Percentiles rank a stretch among this genome's conserved stretches.
Evolutionary conservation across 2,797 vertebrate genomes (phyloP).

Genomic region (Taenioides sp.): DNA sequence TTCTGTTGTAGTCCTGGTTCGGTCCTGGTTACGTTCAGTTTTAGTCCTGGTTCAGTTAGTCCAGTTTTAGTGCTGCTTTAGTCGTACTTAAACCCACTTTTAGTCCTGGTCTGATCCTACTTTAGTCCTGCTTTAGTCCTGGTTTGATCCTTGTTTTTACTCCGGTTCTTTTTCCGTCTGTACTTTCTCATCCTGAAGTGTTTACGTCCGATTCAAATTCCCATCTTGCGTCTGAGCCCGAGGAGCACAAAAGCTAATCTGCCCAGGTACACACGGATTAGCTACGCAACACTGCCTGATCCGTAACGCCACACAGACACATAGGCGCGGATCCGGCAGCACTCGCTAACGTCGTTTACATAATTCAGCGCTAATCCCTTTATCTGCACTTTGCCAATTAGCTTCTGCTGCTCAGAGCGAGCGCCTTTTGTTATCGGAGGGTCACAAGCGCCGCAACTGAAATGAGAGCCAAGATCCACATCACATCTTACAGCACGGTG

Average conservation of each 20-base stretch:
- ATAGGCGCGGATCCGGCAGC: background rate
- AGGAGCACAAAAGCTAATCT: slow-evolving; percentile 11
- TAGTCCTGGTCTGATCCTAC: background rate
- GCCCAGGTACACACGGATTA: slow-evolving; percentile 12
- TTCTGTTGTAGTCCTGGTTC: background rate
- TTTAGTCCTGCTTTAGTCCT: background rate
- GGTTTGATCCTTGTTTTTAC: background rate
- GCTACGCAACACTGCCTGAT: background rate
- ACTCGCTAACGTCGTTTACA: slow-evolving; percentile 2
- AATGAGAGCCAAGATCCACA: background rate
- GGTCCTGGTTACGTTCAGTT: background rate
- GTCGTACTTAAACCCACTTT: background rate
- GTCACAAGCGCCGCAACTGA: slow-evolving; percentile 6
- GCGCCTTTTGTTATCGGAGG: slow-evolving; percentile 11
- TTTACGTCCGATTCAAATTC: background rate
- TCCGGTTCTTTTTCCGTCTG: background rate
- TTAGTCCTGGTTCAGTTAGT: background rate
- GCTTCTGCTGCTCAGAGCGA: background rate
- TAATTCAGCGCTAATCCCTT: slow-evolving; percentile 15
- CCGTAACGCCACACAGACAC: too few relatives aligned
- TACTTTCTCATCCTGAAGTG: background rate
- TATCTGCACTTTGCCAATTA: slow-evolving; percentile 19
- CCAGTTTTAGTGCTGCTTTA: background rate
- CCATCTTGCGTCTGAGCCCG: background rate
- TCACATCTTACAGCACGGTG: too few relatives aligned